phyloP scores from a whole-genome alignment of 2,113 vertebrate species.

The Apodemus speciosus region DNA sequence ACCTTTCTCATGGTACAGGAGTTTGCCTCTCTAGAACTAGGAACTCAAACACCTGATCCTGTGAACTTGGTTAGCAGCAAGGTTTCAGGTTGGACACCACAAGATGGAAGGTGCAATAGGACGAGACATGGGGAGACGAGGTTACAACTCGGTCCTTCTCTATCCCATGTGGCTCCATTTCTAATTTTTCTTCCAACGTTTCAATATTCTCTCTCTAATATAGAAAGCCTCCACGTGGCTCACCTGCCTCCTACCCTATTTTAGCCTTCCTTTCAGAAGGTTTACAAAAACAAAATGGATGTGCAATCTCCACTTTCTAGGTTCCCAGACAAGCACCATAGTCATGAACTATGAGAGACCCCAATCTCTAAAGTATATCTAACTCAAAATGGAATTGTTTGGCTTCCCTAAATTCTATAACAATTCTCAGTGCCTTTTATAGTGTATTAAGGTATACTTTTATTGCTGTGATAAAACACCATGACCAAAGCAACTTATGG shows the following conservation, averaged over 20 bases:
- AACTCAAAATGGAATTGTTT: background rate
- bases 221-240: background rate
- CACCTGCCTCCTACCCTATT: background rate
- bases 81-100: background rate
- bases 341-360: background rate
- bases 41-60: background rate
- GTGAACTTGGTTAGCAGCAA: background rate
- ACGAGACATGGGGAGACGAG: background rate
- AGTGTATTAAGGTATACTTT: background rate
- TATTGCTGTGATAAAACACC: background rate
- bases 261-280: constrained; percentile 14
- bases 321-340: background rate
- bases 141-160: too few relatives aligned
- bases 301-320: background rate
- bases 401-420: constrained; percentile 40
- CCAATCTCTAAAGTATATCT: background rate
- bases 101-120: background rate
- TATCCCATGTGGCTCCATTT: background rate
- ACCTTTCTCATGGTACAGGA: background rate
- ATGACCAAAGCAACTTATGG: background rate
- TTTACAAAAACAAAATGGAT: constrained; percentile 3
- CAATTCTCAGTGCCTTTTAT: constrained; percentile 43
- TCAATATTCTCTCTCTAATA: background rate
- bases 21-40: background rate
- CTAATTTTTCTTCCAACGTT: background rate